phyloP scores from a whole-genome alignment of 2,113 vertebrate genomes.

The Perca fluviatilis region DNA sequence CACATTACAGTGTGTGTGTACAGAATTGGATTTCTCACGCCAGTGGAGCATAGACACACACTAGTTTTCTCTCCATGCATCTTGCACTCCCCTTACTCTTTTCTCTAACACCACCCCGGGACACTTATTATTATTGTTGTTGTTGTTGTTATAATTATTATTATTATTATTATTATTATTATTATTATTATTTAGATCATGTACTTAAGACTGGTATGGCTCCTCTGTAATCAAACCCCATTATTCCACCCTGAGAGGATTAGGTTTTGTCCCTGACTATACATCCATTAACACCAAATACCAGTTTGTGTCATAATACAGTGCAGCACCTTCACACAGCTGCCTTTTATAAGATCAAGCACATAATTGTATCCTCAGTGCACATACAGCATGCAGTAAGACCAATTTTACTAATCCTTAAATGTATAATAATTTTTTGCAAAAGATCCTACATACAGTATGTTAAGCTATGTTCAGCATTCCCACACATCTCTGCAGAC shows the following conservation, averaged over 20 bases:
- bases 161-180: too few relatives aligned
- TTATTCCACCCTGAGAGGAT: slow-evolving; percentile 22
- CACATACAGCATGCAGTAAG: background rate
- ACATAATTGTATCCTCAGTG: slow-evolving; percentile 11
- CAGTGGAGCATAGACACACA: slow-evolving; percentile 6
- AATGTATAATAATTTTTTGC: background rate
- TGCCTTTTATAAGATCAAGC: slow-evolving; percentile 33
- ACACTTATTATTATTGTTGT: slow-evolving; percentile 19
- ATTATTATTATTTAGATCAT: slow-evolving; percentile 10
- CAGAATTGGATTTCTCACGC: background rate
- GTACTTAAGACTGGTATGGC: slow-evolving; percentile 11
- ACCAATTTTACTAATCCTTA: slow-evolving; percentile 20
- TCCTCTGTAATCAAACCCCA: slow-evolving; percentile 40
- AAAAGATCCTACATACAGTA: too few relatives aligned
- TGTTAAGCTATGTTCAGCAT: background rate
- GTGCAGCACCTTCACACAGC: slow-evolving; percentile 1
- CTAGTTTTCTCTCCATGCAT: background rate
- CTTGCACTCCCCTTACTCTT: background rate
- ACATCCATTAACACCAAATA: slow-evolving; percentile 19
- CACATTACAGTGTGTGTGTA: background rate
- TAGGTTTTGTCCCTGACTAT: slow-evolving; percentile 12
- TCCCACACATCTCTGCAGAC: background rate
- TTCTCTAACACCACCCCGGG: background rate
- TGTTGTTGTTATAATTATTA: too few relatives aligned
- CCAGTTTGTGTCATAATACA: slow-evolving; percentile 11